These are phyloP conservation scores for Apoda limacodes DNA, from an alignment of 2,888 invertebrate genomes.

Conservation along the genomic window DNA sequence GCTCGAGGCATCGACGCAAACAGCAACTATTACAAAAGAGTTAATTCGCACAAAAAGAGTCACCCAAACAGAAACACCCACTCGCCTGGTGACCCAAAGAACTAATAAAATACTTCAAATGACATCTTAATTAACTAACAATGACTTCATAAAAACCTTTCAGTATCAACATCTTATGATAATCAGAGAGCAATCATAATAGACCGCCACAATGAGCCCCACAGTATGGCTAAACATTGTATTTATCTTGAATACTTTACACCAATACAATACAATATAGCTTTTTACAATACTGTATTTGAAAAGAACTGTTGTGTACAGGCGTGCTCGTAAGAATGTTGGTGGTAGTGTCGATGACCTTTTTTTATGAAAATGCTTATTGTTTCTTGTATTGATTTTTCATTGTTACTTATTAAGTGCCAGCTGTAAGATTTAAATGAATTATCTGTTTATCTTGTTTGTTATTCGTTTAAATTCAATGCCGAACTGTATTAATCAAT, in stretches of 20 bases:
- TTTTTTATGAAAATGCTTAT: constrained; percentile 26
- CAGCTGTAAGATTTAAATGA: constrained; percentile 6
- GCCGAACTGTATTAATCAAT: neutral
- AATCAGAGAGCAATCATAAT: constrained; percentile 41
- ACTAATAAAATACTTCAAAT: constrained; percentile 39
- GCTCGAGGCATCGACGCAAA: too few species aligned
- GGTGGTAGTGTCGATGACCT: constrained; percentile 44
- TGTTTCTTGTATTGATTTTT: constrained; percentile 20
- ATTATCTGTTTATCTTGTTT: neutral
- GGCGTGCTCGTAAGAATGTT: constrained; percentile 35
- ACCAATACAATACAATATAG: constrained; percentile 38
- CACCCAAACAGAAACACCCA: constrained; percentile 36
- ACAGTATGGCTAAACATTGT: constrained; percentile 34
- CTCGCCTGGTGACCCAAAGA: constrained; percentile 44
- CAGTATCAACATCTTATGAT: constrained; percentile 38
- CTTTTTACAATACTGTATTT: constrained; percentile 41
- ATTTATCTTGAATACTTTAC: constrained; percentile 44
- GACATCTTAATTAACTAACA: constrained; percentile 50
- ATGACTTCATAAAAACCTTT: constrained; percentile 45
- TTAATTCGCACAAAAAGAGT: constrained; percentile 30
- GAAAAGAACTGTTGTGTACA: constrained; percentile 45
- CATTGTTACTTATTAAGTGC: constrained; percentile 5
- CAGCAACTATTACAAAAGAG: too few species aligned
- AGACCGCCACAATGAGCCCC: constrained; percentile 34
- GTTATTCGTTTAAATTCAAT: neutral